Evolutionary conservation across 2,888 invertebrate species (phyloP).

Genomic region (Oxyteleia sp.): DNA sequence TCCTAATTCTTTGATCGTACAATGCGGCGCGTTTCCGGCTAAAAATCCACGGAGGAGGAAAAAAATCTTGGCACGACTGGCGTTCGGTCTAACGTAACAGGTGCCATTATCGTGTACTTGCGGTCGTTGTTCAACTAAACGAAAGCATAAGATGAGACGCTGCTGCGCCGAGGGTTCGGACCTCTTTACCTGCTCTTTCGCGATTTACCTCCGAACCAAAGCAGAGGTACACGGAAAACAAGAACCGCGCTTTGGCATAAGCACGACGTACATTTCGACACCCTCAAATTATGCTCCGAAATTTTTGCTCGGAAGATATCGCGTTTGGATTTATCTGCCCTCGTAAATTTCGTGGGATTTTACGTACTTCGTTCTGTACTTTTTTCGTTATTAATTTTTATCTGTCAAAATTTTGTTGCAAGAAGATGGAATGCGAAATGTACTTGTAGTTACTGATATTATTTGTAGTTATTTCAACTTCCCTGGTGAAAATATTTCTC

Average conservation of each 20-base stretch:
- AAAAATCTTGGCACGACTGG: conserved; percentile 54
- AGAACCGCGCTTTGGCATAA: conserved; percentile 1
- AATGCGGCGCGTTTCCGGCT: conserved; percentile 39
- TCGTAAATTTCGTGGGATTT: not conserved
- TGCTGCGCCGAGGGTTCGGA: conserved; percentile 22
- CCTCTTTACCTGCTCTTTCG: conserved; percentile 32
- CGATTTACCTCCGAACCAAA: conserved; percentile 20
- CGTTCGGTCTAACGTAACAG: conserved; percentile 67
- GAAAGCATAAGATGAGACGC: conserved; percentile 27
- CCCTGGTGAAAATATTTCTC: no score
- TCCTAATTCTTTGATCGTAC: conserved; percentile 21
- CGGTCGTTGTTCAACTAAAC: conserved; percentile 55
- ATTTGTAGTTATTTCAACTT: no score
- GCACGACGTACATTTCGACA: not conserved
- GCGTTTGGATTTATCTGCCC: not conserved
- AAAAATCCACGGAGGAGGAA: conserved; percentile 42
- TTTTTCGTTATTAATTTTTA: not conserved
- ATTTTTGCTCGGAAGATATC: not conserved
- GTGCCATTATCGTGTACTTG: conserved; percentile 71
- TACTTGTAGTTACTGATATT: no score
- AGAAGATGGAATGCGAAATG: no score
- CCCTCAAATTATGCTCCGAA: conserved; percentile 8
- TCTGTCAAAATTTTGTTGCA: no score
- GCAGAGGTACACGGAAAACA: conserved; percentile 27
- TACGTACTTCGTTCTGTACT: not conserved